A percentile compares a stretch with the other conserved stretches of the same genome.
These are phyloP conservation scores for Coilia nasus DNA, from an alignment of 2,797 vertebrate genomes.

Conservation along the genomic window DNA sequence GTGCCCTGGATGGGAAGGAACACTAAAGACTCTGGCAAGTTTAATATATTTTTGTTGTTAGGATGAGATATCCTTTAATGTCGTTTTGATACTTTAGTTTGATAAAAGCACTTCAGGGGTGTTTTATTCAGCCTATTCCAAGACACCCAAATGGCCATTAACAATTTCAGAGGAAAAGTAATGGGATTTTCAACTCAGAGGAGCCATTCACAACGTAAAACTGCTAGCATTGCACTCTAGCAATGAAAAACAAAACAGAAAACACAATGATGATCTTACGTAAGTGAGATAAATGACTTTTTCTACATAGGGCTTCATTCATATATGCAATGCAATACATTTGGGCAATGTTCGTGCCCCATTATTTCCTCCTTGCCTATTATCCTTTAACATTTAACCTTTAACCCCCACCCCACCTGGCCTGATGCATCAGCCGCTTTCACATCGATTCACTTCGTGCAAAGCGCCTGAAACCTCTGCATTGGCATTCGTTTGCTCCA, in stretches of 20 bases:
- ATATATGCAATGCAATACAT: neutral
- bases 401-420: neutral
- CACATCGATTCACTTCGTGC: too few relatives aligned
- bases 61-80: neutral
- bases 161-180: neutral
- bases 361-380: neutral
- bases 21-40: neutral
- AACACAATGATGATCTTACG: neutral
- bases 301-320: neutral
- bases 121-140: neutral
- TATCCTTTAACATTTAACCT: neutral
- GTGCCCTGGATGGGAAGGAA: neutral
- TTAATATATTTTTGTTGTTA: neutral
- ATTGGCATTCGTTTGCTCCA: too few relatives aligned
- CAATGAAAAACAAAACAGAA: neutral
- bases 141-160: neutral
- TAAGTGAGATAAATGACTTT: neutral
- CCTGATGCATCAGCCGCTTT: too few relatives aligned
- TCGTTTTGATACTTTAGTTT: neutral
- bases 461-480: too few relatives aligned
- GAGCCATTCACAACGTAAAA: neutral
- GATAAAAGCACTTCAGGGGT: neutral
- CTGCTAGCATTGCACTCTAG: neutral
- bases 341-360: neutral
- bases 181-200: neutral